These are phyloP conservation scores for Norana najaformis DNA, from an alignment of 2,888 invertebrate genomes.

Conservation along the genomic window DNA sequence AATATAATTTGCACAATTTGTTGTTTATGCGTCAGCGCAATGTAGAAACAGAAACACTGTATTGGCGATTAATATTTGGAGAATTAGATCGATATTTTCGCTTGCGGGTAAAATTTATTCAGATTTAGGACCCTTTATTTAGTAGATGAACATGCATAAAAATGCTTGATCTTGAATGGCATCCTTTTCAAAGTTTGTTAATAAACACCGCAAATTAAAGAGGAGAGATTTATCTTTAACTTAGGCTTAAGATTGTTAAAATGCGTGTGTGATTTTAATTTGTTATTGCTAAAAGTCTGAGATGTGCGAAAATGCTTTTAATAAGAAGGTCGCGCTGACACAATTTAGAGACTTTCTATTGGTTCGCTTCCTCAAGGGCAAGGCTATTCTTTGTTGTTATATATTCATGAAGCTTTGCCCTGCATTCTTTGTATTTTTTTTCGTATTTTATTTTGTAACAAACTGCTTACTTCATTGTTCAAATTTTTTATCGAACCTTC, in stretches of 20 bases:
- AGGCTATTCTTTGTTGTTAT: conserved; percentile 13
- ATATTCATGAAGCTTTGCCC: background rate
- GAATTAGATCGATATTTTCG: background rate
- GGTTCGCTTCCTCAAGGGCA: background rate
- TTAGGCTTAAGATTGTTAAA: background rate
- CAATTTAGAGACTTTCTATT: background rate
- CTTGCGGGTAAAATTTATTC: background rate
- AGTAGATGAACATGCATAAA: background rate
- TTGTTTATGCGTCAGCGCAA: background rate
- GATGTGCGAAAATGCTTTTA: background rate
- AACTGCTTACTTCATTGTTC: conserved; percentile 2
- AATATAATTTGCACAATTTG: background rate
- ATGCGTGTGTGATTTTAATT: background rate
- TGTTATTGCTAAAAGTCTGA: background rate
- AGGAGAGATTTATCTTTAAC: background rate
- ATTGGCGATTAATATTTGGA: background rate
- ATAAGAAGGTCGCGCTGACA: background rate
- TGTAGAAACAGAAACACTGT: background rate
- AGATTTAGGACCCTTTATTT: background rate
- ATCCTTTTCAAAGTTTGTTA: background rate
- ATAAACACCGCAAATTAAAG: background rate
- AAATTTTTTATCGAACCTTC: background rate
- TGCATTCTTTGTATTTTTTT: background rate
- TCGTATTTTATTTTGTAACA: background rate
- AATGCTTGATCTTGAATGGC: background rate